phyloP scores from a whole-genome alignment of 2,888 invertebrate genomes.

The Hirtodrosophila histrioides region DNA sequence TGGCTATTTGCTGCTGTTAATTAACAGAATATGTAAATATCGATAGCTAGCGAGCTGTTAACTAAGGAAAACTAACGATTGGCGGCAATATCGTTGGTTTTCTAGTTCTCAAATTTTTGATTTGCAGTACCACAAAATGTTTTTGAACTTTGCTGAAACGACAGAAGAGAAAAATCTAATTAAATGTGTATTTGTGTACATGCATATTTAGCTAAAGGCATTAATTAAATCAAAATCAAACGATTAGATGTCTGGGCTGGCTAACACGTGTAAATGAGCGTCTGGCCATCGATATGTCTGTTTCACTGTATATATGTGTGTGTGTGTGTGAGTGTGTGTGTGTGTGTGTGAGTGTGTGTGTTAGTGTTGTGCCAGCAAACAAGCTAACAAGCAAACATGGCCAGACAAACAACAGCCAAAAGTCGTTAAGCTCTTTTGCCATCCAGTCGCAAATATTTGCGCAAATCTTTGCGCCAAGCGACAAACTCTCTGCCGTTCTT shows the following conservation, averaged over 20 bases:
- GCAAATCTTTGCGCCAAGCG: neutral
- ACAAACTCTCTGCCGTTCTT: constrained; percentile 8
- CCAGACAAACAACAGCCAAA: constrained; percentile 50
- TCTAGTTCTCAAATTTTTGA: neutral
- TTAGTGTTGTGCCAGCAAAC: constrained; percentile 29
- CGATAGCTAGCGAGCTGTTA: no score
- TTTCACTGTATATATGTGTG: neutral
- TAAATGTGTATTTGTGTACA: constrained; percentile 42
- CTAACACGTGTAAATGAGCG: constrained; percentile 51
- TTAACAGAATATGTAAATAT: no score
- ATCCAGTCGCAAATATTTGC: constrained; percentile 57
- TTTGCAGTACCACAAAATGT: constrained; percentile 31
- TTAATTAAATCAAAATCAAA: constrained; percentile 76
- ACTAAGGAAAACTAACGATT: no score
- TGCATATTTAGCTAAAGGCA: constrained; percentile 40
- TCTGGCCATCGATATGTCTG: constrained; percentile 13
- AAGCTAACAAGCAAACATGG: constrained; percentile 41
- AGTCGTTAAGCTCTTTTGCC: constrained; percentile 61
- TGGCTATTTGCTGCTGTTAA: no score
- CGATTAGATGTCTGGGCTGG: constrained; percentile 53
- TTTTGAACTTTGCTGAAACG: constrained; percentile 6
- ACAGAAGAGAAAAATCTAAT: constrained; percentile 42
- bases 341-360: constrained; percentile 15
- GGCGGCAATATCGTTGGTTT: no score
- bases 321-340: neutral